Conservation (phyloP, 1,140 invertebrate species). For the Zaprionus capensis region DNA sequence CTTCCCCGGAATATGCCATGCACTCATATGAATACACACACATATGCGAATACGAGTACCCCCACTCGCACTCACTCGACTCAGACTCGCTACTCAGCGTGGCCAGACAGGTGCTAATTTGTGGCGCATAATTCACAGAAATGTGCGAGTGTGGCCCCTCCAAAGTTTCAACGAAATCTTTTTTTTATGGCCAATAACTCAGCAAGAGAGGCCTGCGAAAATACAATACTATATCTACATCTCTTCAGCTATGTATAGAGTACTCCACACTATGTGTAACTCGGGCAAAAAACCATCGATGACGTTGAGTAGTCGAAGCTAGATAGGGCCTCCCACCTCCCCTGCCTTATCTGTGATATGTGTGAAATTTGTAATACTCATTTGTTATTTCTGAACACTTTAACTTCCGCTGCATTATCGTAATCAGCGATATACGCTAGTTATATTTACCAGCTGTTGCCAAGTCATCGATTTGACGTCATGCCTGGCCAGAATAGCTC, state of each 20-base stretch:
- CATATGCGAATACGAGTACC: slow-evolving; percentile 2
- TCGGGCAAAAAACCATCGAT: slow-evolving; percentile 6
- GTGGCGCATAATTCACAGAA: slow-evolving; percentile 76
- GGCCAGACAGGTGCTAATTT: slow-evolving; percentile 71
- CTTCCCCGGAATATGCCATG: slow-evolving; percentile 21
- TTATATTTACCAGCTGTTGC: not conserved
- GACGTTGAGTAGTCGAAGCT: not conserved
- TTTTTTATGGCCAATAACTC: slow-evolving; percentile 69
- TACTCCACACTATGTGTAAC: not conserved
- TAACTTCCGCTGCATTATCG: slow-evolving; percentile 30
- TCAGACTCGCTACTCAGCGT: slow-evolving; percentile 27
- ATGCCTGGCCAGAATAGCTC: not conserved
- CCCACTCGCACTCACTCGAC: not conserved
- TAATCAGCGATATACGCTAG: not conserved
- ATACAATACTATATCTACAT: not conserved
- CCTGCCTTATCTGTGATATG: slow-evolving; percentile 22
- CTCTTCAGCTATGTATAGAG: not conserved
- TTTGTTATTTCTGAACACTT: not conserved
- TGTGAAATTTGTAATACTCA: slow-evolving; percentile 10
- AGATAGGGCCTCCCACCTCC: not conserved
- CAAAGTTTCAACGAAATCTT: slow-evolving; percentile 52
- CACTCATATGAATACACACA: slow-evolving; percentile 1
- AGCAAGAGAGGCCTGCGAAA: slow-evolving; percentile 17
- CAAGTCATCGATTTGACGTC: slow-evolving; percentile 1
- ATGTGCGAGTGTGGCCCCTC: slow-evolving; percentile 64